Conservation (phyloP, 2,113 vertebrate genomes). For the Gnathonemus longibarbis region DNA sequence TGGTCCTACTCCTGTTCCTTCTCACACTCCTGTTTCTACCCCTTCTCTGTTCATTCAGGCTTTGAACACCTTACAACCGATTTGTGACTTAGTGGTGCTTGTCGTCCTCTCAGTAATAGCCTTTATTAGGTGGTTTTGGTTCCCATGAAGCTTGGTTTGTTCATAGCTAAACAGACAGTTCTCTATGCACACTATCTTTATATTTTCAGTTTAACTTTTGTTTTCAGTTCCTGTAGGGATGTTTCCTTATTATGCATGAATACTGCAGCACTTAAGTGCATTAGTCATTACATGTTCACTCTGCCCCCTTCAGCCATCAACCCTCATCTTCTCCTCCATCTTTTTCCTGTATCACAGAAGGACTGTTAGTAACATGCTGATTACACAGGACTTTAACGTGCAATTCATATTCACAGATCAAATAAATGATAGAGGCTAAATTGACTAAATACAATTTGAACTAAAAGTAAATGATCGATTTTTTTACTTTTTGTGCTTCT, state of each 20-base stretch:
- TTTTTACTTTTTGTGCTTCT: background rate
- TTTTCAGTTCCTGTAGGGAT: background rate
- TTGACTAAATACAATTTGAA: background rate
- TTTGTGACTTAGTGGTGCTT: background rate
- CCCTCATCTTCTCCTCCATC: background rate
- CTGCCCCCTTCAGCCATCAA: background rate
- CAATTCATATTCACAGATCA: background rate
- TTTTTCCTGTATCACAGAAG: background rate
- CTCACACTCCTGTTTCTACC: background rate
- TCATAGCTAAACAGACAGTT: background rate
- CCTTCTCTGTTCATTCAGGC: background rate
- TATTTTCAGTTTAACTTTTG: background rate
- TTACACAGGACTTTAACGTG: background rate
- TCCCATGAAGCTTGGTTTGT: background rate
- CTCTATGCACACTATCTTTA: background rate
- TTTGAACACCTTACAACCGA: background rate
- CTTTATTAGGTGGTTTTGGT: background rate
- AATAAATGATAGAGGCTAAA: background rate
- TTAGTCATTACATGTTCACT: background rate
- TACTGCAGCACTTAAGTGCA: background rate
- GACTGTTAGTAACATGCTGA: background rate
- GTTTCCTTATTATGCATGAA: background rate
- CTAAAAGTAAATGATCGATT: background rate
- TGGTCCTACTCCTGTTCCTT: background rate
- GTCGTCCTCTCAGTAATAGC: background rate